Evolutionary conservation across 1,140 invertebrate genomes (phyloP), one percentile per base, ranked within the genome.

Genomic region (Melitaea cinxia): DNA sequence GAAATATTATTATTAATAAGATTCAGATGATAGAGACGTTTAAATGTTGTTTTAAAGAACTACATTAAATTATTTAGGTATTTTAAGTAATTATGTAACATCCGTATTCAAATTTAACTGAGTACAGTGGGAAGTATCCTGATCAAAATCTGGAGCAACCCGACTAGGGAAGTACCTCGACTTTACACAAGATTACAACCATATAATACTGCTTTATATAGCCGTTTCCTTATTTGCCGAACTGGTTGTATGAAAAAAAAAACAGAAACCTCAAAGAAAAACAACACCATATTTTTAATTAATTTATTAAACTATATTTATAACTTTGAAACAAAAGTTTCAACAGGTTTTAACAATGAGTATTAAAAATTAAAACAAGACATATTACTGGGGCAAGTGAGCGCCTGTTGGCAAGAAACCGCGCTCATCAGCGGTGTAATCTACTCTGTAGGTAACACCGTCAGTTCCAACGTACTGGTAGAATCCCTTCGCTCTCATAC

Each of bases 391-490:
- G 4, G 91, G 91, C 28, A 93, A 85, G 67, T 93, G 92, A 28
- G 85, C 92, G 19, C 93, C 93, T n/a, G 80, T 68, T 21, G 94
- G 90, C 42, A 92, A 78, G 82, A 94, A 95, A 17, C 94, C 94
- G 65, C 94, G 94, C 73, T 95, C 93, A 71, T 95, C 94, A 30
- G 94, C 94, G 15, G 91, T 92, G 77, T 93, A 93, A 68, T 91
- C 91, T 33, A 96, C 94, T 72, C 93, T 92, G 75, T 96, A 93
- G 42, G 92, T 91, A 68, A 94, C 85, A 47, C 95, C 95, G 70
- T 95, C 94, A 10, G 93, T 92, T 28, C 85, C 94, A 0, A 92
- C 85, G 70, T 89, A 95, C 62, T 91, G 87, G 82, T 91, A 95
- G 77, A 91, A 90, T 49, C 93, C 92, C 68, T 91, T 93, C 12